phyloP scores from a whole-genome alignment of 2,797 vertebrate genomes.

The Erethizon dorsatum region DNA sequence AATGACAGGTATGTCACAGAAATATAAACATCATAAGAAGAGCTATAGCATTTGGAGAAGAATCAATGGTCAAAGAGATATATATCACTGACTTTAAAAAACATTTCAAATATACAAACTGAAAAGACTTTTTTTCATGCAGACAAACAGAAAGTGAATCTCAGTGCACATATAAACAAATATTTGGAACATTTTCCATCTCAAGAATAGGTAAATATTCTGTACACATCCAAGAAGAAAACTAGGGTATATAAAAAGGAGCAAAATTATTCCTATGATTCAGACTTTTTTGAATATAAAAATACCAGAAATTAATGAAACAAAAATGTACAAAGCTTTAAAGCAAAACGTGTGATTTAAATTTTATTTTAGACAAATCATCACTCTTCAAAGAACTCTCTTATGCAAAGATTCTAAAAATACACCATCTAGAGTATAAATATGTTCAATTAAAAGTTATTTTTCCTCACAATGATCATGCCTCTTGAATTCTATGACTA shows the following conservation, averaged over 20 bases:
- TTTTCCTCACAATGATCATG: background rate
- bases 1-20: background rate
- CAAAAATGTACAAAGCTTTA: background rate
- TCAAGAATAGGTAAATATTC: background rate
- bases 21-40: background rate
- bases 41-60: background rate
- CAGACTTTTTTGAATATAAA: background rate
- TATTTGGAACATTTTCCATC: background rate
- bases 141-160: slow-evolving; percentile 2
- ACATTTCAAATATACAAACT: background rate
- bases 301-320: background rate
- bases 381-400: background rate
- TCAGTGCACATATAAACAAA: background rate
- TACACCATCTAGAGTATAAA: background rate
- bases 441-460: background rate
- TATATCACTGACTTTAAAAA: background rate
- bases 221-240: background rate
- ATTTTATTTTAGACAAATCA: background rate
- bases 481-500: slow-evolving; percentile 15
- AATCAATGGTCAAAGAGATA: background rate
- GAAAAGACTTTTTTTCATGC: background rate
- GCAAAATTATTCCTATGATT: background rate
- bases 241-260: background rate
- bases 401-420: background rate
- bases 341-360: background rate